These are phyloP conservation scores for cattle (Bos taurus) DNA, from an alignment of 2,113 vertebrate species.

Conservation along the genomic window ARS-UCD2.0 NC_037344.1:35028501-35029000, in stretches of 20 bases:
- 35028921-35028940: not conserved
- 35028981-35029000: not conserved
- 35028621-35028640: not conserved
- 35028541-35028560: not conserved
- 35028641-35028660: not conserved
- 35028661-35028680: not conserved
- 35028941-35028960: not conserved
- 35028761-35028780: not conserved
- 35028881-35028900: fast-evolving
- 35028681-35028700: not conserved
- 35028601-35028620: not conserved
- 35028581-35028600: not conserved
- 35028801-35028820: not conserved
- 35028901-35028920: not conserved
- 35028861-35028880: fast-evolving
- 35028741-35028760: not conserved
- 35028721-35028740: not conserved
- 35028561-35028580: not conserved
- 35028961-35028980: not conserved
- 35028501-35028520: not conserved
- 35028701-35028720: not conserved
- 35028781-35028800: not conserved
- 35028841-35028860: not conserved
- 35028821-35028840: not conserved
- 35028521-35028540: not conserved